Conservation (phyloP, 2,888 invertebrate species). For the Drosophila parthenogenetica region DNA sequence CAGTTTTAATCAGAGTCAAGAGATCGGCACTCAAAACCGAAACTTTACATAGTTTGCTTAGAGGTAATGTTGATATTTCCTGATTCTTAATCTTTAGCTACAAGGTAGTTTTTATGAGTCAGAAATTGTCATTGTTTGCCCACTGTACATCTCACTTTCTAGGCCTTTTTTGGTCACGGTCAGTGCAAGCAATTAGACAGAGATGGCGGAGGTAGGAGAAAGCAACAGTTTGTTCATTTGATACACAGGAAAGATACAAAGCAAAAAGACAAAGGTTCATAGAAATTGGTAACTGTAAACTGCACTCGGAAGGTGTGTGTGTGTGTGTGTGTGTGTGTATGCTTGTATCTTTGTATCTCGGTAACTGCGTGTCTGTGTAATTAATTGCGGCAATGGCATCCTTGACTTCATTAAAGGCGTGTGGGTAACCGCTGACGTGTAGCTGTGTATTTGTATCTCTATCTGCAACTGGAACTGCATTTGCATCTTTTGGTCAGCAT, state of each 20-base stretch:
- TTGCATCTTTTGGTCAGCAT: conserved; percentile 17
- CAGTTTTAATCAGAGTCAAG: conserved; percentile 4
- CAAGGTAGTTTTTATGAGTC: conserved; percentile 15
- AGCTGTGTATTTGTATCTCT: conserved; percentile 18
- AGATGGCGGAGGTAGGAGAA: conserved; percentile 2
- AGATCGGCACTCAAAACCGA: not conserved
- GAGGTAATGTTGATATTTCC: conserved; percentile 38
- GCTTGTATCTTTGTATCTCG: not conserved
- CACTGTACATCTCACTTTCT: conserved; percentile 56
- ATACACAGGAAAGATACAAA: conserved; percentile 49
- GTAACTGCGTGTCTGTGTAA: conserved; percentile 8
- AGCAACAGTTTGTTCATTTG: conserved; percentile 42
- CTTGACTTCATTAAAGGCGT: conserved; percentile 82
- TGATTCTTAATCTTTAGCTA: conserved; percentile 38
- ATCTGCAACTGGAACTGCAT: conserved; percentile 31
- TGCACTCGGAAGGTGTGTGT: conserved; percentile 4
- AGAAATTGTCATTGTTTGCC: conserved; percentile 3
- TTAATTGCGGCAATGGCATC: conserved; percentile 75
- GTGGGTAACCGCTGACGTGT: conserved; percentile 50
- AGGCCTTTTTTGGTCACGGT: conserved; percentile 76
- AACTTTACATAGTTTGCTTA: not conserved
- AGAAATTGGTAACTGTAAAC: conserved; percentile 69
- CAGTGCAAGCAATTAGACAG: conserved; percentile 31
- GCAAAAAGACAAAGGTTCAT: conserved; percentile 40
- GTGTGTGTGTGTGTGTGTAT: conserved; percentile 16